Conservation (phyloP, 2,888 invertebrate genomes). For the Synanthedon vespiformis region DNA sequence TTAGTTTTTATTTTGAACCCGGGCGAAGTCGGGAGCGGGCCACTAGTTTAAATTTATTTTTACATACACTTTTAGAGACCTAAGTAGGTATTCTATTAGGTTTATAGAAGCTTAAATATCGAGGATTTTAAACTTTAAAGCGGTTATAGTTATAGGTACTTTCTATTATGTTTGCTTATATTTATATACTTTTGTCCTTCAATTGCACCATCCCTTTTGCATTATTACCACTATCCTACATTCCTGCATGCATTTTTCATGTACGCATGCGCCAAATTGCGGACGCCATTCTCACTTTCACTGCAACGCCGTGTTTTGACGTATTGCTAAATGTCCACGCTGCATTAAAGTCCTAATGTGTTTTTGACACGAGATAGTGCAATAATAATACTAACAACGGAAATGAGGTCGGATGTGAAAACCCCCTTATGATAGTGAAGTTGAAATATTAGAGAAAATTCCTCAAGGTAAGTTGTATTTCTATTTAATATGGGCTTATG, state of each 20-base stretch:
- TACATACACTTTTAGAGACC: no score
- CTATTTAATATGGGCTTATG: constrained; percentile 4
- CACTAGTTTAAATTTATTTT: no score
- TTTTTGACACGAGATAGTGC: constrained; percentile 58
- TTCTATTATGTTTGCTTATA: no score
- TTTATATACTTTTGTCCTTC: no score
- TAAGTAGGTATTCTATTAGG: no score
- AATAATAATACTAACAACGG: constrained; percentile 18
- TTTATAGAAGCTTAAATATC: no score
- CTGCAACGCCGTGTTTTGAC: constrained; percentile 57
- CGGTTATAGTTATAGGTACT: no score
- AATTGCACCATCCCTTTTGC: no score
- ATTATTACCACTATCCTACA: no score
- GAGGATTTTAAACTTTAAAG: no score
- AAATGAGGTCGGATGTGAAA: constrained; percentile 48
- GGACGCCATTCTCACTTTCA: constrained; percentile 61
- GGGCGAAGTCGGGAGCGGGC: no score
- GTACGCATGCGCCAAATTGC: constrained; percentile 56
- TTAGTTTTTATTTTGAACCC: no score
- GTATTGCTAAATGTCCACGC: constrained; percentile 43
- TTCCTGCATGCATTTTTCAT: not conserved
- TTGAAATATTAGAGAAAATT: constrained; percentile 26
- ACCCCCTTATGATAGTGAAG: constrained; percentile 59
- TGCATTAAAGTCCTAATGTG: constrained; percentile 47
- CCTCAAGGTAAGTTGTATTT: constrained; percentile 29